phyloP scores from a whole-genome alignment of 2,888 invertebrate genomes.

The Sycophila texana region DNA sequence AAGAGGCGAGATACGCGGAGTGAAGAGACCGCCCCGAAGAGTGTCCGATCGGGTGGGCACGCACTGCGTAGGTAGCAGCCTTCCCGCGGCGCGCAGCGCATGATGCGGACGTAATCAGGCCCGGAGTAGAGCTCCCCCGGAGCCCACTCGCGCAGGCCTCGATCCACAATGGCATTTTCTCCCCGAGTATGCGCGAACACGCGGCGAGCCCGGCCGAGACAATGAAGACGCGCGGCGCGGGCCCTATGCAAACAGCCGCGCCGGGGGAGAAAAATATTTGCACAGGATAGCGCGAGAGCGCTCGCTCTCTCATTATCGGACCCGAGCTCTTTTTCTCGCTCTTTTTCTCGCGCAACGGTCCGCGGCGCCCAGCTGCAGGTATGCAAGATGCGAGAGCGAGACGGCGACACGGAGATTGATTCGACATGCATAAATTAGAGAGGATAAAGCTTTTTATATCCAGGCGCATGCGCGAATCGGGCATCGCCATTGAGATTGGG shows the following conservation, averaged over 20 bases:
- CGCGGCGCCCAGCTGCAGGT: constrained; percentile 70
- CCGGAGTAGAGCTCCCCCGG: background rate
- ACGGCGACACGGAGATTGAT: constrained; percentile 72
- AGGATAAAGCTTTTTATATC: constrained; percentile 72
- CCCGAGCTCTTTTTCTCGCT: constrained; percentile 57
- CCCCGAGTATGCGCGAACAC: constrained; percentile 33
- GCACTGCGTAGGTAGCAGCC: constrained; percentile 55
- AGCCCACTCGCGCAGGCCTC: constrained; percentile 8
- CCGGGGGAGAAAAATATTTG: constrained; percentile 73
- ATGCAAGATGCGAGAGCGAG: constrained; percentile 53
- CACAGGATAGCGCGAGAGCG: constrained; percentile 67
- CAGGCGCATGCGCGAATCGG: constrained; percentile 59
- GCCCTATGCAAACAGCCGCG: constrained; percentile 71
- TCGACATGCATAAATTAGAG: constrained; percentile 76
- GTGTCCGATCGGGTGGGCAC: constrained; percentile 43
- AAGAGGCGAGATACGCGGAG: background rate
- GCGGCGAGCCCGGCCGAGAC: background rate
- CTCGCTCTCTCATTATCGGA: constrained; percentile 73
- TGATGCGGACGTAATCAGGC: constrained; percentile 28
- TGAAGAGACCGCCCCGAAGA: constrained; percentile 39
- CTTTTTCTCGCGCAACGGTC: constrained; percentile 62
- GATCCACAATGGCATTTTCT: constrained; percentile 22
- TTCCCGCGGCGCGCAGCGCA: constrained; percentile 9
- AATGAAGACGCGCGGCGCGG: constrained; percentile 14
- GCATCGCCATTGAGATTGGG: constrained; percentile 59